Evolutionary conservation across 2,113 vertebrate species (phyloP).

Genomic region (Nothoprocta perdicaria): DNA sequence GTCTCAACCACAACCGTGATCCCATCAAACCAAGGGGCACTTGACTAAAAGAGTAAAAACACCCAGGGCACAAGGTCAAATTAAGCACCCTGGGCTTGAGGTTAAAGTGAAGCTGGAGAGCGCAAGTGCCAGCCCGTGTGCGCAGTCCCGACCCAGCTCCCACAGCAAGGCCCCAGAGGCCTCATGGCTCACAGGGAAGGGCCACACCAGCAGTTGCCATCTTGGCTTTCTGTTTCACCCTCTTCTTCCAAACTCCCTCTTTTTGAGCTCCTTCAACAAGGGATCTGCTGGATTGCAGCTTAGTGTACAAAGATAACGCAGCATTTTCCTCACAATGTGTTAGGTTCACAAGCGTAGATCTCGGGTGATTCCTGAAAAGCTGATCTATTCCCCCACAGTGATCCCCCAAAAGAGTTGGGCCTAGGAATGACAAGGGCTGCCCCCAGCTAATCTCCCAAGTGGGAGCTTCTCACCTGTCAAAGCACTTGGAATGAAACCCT

Average conservation of each 20-base stretch:
- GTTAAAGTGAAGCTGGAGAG: neutral
- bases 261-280: too few species aligned
- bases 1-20: neutral
- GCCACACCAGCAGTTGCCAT: rapidly evolving
- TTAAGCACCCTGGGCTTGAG: neutral
- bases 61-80: too few species aligned
- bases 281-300: rapidly evolving
- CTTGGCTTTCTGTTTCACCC: neutral
- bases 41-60: rapidly evolving
- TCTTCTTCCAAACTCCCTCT: neutral
- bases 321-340: neutral
- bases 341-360: neutral
- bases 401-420: neutral
- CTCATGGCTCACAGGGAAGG: rapidly evolving
- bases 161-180: too few species aligned
- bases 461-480: rapidly evolving
- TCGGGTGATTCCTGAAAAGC: neutral
- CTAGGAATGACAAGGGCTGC: too few species aligned
- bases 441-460: neutral
- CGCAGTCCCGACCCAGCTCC: too few species aligned
- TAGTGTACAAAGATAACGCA: rapidly evolving
- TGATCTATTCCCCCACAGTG: neutral
- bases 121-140: rapidly evolving
- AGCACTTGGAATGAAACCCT: neutral
- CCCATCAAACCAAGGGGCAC: neutral